phyloP scores from a whole-genome alignment of 1,140 invertebrate genomes.

The Nasonia longicornis region DNA sequence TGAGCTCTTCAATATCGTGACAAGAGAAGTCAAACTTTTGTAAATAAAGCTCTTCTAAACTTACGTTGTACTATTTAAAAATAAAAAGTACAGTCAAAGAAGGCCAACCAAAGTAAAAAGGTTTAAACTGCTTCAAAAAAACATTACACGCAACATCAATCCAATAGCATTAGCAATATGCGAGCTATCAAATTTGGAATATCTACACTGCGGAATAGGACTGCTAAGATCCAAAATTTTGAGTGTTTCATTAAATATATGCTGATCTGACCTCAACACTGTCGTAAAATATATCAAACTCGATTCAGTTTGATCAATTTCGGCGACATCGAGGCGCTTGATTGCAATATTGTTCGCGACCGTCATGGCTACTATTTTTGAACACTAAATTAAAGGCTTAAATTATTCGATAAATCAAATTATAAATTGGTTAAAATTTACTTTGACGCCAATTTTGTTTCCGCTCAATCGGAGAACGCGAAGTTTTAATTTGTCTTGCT shows the following conservation, averaged over 20 bases:
- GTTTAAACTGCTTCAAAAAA: slow-evolving; percentile 4
- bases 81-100: slow-evolving; percentile 13
- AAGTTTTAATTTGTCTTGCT: slow-evolving; percentile 63
- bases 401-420: not conserved
- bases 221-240: slow-evolving; percentile 71
- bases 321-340: slow-evolving; percentile 69
- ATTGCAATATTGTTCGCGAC: slow-evolving; percentile 66
- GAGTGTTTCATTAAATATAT: slow-evolving; percentile 60
- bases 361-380: slow-evolving; percentile 67
- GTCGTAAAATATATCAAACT: slow-evolving; percentile 68
- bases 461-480: slow-evolving; percentile 69
- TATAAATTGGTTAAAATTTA: slow-evolving; percentile 46
- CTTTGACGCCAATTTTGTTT: slow-evolving; percentile 68
- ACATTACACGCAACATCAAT: slow-evolving; percentile 58
- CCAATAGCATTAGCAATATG: slow-evolving; percentile 58
- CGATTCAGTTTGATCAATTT: slow-evolving; percentile 68
- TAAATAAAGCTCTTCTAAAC: slow-evolving; percentile 70
- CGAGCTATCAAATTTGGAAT: slow-evolving; percentile 52
- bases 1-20: slow-evolving; percentile 71
- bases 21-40: slow-evolving; percentile 72
- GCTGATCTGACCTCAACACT: slow-evolving; percentile 63
- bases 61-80: slow-evolving; percentile 61
- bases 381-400: slow-evolving; percentile 54
- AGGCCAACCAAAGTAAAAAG: not conserved
- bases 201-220: slow-evolving; percentile 63